Base-by-base conservation (phyloP, 1,140 invertebrate genomes). In the Campoletis sonorensis region DNA sequence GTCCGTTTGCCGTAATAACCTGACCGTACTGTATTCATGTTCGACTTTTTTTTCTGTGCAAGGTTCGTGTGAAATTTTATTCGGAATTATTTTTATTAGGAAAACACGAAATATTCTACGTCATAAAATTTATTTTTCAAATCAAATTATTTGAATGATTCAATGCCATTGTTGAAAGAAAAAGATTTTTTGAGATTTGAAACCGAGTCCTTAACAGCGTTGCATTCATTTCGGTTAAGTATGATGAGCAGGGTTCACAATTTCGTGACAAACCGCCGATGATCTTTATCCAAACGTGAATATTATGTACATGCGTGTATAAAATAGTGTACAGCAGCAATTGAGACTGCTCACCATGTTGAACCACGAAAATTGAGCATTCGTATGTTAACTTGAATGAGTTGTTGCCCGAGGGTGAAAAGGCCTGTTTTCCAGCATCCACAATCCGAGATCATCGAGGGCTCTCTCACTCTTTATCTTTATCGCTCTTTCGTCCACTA, bases 321-420 rank as follows among this genome's bases (percentile, higher is more conserved):
- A 75, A 27, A 64, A 13, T 73, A 61, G 54, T 72, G 30, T 64
- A 18, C 51, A 54, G 16, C n/a, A 54, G 51, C 18, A 54, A 54
- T 54, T 54, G 51, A 54, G 18, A 54, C 33, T 64, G 71, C 40
- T 58, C 45, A 16, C 26, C 26, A 11, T 45, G 68, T 58, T 77
- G 21, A 40, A 64, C 75, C 81, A 45, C 83, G 79, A 83, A 88
- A 88, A 89, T 89, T 86, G 88, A 85, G 81, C 88, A 90, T 90
- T 90, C 88, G 88, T 88, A 90, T 90, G 89, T 90, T 89, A 90
- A 90, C 88, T 90, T 88, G 73, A 76, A 83, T 79, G 82, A 71
- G 54, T 61, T 77, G 75, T 77, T 76, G 75, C 40, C 37, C 75
- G 79, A 51, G 27, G 27, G 72, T 51, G 51, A 78, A 77, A 79